A percentile compares a stretch with the other conserved stretches of the same genome.
Conservation (phyloP, 2,113 vertebrate genomes). For the Phainopepla nitens region DNA sequence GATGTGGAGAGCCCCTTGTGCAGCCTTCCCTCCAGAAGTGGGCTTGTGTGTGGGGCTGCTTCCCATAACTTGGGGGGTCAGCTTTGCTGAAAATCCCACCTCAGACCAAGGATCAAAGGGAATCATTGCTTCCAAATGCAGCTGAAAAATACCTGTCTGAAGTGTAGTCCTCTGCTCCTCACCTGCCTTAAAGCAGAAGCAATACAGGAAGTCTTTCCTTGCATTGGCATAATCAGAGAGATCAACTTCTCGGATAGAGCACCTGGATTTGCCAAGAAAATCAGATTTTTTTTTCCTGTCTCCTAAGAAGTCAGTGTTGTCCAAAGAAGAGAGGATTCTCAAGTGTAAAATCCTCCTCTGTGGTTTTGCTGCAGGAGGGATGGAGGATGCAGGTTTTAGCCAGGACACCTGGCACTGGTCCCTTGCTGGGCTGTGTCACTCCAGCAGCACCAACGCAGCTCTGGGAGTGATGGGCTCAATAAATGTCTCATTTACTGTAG, state of each 20-base stretch:
- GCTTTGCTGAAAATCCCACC: background rate
- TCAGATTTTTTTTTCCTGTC: background rate
- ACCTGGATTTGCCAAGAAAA: background rate
- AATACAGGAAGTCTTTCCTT: background rate
- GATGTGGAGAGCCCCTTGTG: background rate
- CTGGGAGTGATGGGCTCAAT: background rate
- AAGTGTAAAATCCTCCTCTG: background rate
- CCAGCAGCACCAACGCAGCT: background rate
- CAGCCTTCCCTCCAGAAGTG: background rate
- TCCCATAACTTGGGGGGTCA: background rate
- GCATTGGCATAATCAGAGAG: background rate
- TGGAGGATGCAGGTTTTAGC: background rate
- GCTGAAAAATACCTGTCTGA: background rate
- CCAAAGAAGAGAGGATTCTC: background rate
- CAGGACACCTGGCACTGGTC: background rate
- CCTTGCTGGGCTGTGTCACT: background rate
- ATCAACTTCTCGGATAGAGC: rapidly evolving
- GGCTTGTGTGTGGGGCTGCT: rapidly evolving
- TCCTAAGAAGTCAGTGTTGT: background rate
- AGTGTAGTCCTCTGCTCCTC: background rate
- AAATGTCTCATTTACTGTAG: background rate
- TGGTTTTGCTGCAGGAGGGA: background rate
- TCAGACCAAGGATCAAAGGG: background rate
- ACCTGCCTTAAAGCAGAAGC: background rate
- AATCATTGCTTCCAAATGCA: background rate